A percentile compares a stretch with the other conserved stretches of the same genome.
Evolutionary conservation across 1,140 invertebrate species (phyloP).

Genomic region (Calephelis nemesis): DNA sequence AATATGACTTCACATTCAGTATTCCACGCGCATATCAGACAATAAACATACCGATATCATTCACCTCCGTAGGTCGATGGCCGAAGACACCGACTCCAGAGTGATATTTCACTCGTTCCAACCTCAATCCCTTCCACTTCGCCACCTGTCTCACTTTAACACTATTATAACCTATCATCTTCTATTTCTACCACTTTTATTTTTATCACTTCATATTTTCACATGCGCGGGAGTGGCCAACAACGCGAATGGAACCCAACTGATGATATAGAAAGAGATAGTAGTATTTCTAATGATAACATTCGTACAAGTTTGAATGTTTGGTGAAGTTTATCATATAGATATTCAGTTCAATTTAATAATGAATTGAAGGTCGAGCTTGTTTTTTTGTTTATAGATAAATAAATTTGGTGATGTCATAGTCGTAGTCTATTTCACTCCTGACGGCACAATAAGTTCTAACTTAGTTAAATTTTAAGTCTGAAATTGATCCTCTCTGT

Average conservation of each 20-base stretch:
- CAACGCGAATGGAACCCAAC: slow-evolving; percentile 23
- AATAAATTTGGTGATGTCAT: too few species aligned
- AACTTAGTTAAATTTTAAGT: too few species aligned
- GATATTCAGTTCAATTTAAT: background rate
- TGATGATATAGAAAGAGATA: slow-evolving; percentile 28
- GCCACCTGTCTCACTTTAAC: slow-evolving; percentile 51
- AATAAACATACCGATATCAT: slow-evolving; percentile 51
- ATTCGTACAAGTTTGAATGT: background rate
- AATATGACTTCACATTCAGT: background rate
- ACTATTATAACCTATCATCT: slow-evolving; percentile 52
- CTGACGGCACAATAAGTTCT: too few species aligned
- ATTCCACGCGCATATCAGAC: background rate
- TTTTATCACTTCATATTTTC: slow-evolving; percentile 17
- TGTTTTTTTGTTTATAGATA: background rate
- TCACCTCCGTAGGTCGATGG: slow-evolving; percentile 59
- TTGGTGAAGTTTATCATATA: slow-evolving; percentile 7
- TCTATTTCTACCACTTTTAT: background rate
- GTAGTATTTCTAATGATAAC: slow-evolving; percentile 14
- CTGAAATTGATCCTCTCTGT: too few species aligned
- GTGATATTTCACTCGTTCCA: slow-evolving; percentile 50
- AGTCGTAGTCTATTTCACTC: too few species aligned
- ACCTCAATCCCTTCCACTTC: slow-evolving; percentile 43
- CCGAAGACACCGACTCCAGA: slow-evolving; percentile 69
- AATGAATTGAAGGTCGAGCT: background rate
- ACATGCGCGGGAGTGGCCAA: slow-evolving; percentile 28